A percentile compares a stretch with the other conserved stretches of the same genome.
Evolutionary conservation across 1,140 invertebrate genomes (phyloP).

Genomic region (Trichonephila clavipes): DNA sequence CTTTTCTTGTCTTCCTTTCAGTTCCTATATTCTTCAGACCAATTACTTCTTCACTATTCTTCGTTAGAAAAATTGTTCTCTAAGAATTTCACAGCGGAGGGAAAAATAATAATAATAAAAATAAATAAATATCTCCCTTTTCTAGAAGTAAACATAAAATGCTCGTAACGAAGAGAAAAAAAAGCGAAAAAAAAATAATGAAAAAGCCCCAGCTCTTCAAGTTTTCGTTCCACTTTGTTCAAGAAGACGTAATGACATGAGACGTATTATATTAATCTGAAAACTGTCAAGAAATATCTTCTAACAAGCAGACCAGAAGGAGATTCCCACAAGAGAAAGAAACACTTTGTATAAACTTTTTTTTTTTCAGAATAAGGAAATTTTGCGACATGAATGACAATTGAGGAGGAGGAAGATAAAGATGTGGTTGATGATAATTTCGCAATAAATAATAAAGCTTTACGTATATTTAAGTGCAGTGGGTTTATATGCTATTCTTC

Average conservation of each 20-base stretch:
- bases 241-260: constrained; percentile 28
- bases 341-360: not conserved
- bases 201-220: no score
- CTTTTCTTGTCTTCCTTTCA: not conserved
- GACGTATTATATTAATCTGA: constrained; percentile 53
- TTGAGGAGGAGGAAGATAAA: no score
- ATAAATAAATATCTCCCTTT: constrained; percentile 11
- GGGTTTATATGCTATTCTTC: no score
- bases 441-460: no score
- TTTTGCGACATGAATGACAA: no score
- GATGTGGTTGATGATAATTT: no score
- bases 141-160: not conserved
- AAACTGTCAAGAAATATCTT: constrained; percentile 54
- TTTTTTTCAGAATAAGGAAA: not conserved
- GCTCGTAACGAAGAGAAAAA: not conserved
- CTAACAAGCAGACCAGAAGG: not conserved
- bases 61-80: not conserved
- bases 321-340: not conserved
- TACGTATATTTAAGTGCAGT: no score
- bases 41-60: constrained; percentile 7
- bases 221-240: constrained; percentile 27
- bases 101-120: not conserved
- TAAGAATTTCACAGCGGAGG: not conserved
- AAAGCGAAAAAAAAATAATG: not conserved
- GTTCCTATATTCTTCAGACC: not conserved